A percentile compares a stretch with the other conserved stretches of the same genome.
phyloP scores from a whole-genome alignment of 2,888 invertebrate genomes.

The Lagria hirta region DNA sequence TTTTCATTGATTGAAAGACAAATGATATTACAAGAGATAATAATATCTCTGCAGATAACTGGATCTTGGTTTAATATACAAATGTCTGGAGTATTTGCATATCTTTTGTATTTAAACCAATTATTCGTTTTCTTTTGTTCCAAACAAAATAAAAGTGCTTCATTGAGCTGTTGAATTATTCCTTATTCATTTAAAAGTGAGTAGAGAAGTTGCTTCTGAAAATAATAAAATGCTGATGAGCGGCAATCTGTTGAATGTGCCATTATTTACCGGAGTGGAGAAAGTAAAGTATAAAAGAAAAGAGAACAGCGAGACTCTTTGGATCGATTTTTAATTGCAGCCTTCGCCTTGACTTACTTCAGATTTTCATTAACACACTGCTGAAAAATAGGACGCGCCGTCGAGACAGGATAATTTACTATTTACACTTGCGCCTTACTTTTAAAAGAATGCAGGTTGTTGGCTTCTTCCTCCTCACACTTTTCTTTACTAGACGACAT shows the following conservation, averaged over 20 bases:
- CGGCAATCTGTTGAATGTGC: slow-evolving; percentile 55
- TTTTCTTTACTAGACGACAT: too few species aligned
- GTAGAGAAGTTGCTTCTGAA: slow-evolving; percentile 48
- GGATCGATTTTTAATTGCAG: slow-evolving; percentile 58
- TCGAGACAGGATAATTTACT: slow-evolving; percentile 45
- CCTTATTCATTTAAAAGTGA: slow-evolving; percentile 48
- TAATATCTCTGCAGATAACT: too few species aligned
- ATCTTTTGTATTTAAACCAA: slow-evolving; percentile 1
- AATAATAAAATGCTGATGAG: slow-evolving; percentile 55
- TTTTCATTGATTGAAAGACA: too few species aligned
- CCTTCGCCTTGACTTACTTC: slow-evolving; percentile 57
- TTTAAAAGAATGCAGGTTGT: slow-evolving; percentile 18
- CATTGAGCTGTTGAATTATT: slow-evolving; percentile 43
- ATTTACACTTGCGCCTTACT: slow-evolving; percentile 39
- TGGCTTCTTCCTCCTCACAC: too few species aligned
- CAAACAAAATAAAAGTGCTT: slow-evolving; percentile 7
- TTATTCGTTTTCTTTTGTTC: too few species aligned
- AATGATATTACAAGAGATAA: too few species aligned
- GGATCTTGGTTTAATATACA: too few species aligned
- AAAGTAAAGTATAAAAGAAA: slow-evolving; percentile 42
- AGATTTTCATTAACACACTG: slow-evolving; percentile 54
- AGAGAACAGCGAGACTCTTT: slow-evolving; percentile 36
- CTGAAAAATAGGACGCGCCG: slow-evolving; percentile 43
- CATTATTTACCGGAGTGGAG: slow-evolving; percentile 50
- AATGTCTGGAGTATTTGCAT: neutral